Evolutionary conservation across 2,888 invertebrate genomes (phyloP).

Genomic region (Bhutanitis thaidina): DNA sequence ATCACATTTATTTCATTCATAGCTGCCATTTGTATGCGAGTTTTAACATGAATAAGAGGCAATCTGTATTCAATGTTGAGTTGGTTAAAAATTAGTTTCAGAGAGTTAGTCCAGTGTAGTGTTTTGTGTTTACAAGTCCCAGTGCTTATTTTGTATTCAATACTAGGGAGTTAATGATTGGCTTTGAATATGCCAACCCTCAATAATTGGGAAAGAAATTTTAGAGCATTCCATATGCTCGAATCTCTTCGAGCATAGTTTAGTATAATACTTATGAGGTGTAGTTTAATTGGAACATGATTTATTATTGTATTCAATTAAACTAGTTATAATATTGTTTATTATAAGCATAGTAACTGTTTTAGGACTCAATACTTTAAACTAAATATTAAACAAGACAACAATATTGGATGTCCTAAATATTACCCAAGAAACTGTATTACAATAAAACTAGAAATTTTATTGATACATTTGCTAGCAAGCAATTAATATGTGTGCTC

Average conservation of each 20-base stretch:
- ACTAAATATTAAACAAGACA: too few relatives aligned
- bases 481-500: constrained; percentile 5
- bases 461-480: background rate
- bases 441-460: background rate
- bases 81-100: constrained; percentile 4
- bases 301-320: constrained; percentile 45
- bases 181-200: constrained; percentile 25
- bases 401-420: background rate
- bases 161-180: constrained; percentile 43
- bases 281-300: constrained; percentile 44
- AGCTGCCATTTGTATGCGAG: background rate
- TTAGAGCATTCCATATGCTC: constrained; percentile 65
- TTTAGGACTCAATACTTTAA: background rate
- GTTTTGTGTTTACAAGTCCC: constrained; percentile 41
- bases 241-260: constrained; percentile 40
- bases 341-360: constrained; percentile 16
- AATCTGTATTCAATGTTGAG: constrained; percentile 7
- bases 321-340: constrained; percentile 52
- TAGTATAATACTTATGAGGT: constrained; percentile 42
- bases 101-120: constrained; percentile 18
- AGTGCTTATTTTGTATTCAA: constrained; percentile 50
- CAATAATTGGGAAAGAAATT: constrained; percentile 43
- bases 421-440: background rate
- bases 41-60: background rate
- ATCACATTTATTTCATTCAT: background rate